Base-by-base conservation (phyloP, 2,113 vertebrate genomes). In the Rhinolophus ferrumequinum region DNA sequence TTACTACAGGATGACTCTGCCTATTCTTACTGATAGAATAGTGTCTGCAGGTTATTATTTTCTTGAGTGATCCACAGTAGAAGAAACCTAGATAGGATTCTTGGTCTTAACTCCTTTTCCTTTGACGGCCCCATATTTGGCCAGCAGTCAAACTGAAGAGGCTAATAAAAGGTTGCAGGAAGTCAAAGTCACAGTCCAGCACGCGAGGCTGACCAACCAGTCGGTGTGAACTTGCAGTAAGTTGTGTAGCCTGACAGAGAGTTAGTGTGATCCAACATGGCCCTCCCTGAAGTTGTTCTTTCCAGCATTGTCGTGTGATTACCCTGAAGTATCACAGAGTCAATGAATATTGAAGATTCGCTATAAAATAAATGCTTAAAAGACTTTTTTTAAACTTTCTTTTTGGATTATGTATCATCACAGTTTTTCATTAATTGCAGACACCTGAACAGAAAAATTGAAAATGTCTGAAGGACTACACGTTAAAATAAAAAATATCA, bases 401-500 rank as follows among this genome's bases (percentile, higher is more conserved):
- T 83, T 76, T 56, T 4, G 67, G 19, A 15, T 86, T 86, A 90
- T 72, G n/a, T 84, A 84, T 84, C 64, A 83, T 47, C 16, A 73
- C 6, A 54, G 18, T 84, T 66, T 70, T 47, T 92, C 24, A 82
- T 94, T 60, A 81, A 85, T 76, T 70, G 38, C 19, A 86, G 69
- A 92, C 54, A 77, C 6, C 21, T 38, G 7, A 69, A 95, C 19
- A 75, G 60, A 86, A 90, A 95, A 82, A 70, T 52, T 30, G 38
- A 82, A 80, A 97, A 62, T 69, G 22, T 64, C 19, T 70, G 81
- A 93, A 87, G 41, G 30, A 66, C 62, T 83, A 64, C 30, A 75
- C 44, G 85, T 18, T 81, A 56, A 88, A 85, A 90, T 73, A 88
- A 95, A 85, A 58, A 72, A 35, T 35, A 80, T 35, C 69, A 93